These are phyloP conservation scores for Dynastes tityus DNA, from an alignment of 2,888 invertebrate genomes.

Conservation along the genomic window DNA sequence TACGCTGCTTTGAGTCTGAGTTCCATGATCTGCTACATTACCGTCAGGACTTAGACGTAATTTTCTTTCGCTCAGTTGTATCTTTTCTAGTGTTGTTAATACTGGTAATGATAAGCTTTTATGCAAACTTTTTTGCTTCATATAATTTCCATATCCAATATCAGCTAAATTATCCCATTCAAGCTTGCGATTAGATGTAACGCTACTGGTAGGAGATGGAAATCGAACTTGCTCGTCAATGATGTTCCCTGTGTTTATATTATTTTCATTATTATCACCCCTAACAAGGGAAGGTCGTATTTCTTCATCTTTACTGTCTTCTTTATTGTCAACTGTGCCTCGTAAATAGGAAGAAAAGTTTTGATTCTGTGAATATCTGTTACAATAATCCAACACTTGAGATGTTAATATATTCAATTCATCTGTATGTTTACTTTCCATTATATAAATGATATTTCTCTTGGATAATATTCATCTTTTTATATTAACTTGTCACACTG, in stretches of 20 bases:
- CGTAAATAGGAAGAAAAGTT: constrained; percentile 80
- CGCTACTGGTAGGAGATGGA: constrained; percentile 82
- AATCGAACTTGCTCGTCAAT: constrained; percentile 48
- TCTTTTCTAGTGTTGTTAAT: constrained; percentile 54
- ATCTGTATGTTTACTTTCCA: constrained; percentile 52
- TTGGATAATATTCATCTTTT: constrained; percentile 33
- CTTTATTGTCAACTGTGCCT: constrained; percentile 55
- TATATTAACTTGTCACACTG: constrained; percentile 44
- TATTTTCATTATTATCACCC: constrained; percentile 56
- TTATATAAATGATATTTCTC: constrained; percentile 33
- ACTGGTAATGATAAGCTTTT: constrained; percentile 66
- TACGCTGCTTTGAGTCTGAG: constrained; percentile 14
- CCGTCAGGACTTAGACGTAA: constrained; percentile 51
- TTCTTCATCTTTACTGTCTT: constrained; percentile 61
- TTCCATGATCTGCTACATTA: constrained; percentile 22
- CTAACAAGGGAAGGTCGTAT: constrained; percentile 68
- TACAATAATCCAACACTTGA: constrained; percentile 77
- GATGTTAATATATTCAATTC: constrained; percentile 60
- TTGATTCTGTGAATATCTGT: constrained; percentile 78
- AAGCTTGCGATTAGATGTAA: constrained; percentile 81
- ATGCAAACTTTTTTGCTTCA: constrained; percentile 65
- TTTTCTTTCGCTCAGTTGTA: constrained; percentile 46
- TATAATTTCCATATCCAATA: constrained; percentile 79
- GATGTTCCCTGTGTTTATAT: constrained; percentile 26
- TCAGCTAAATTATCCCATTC: constrained; percentile 94